Evolutionary conservation across 2,888 invertebrate species (phyloP).

Genomic region (Rotaria magnacalcarata): DNA sequence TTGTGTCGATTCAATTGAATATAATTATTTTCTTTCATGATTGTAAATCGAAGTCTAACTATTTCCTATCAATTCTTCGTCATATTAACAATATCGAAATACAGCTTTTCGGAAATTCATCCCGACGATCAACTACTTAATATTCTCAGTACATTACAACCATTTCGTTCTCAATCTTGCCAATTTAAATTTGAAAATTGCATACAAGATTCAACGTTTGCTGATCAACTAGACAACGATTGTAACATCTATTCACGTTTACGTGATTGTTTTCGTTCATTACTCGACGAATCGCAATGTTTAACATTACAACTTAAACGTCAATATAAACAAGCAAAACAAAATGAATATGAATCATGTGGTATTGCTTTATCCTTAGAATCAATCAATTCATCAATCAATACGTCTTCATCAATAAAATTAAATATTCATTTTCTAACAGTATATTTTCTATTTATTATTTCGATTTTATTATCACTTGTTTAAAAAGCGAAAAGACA

Average conservation of each 20-base stretch:
- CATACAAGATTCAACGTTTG: not conserved
- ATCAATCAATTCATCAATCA: not conserved
- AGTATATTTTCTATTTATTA: not conserved
- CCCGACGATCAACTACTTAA: not conserved
- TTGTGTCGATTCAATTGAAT: not conserved
- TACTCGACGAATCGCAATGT: conserved; percentile 2
- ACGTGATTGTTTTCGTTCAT: conserved; percentile 19
- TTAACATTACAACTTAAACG: conserved; percentile 28
- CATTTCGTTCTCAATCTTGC: conserved; percentile 13
- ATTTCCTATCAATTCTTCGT: not conserved
- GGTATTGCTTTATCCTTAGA: not conserved
- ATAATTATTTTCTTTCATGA: not conserved
- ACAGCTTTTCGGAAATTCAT: not conserved
- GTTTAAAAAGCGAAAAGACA: not conserved
- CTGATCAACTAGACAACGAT: conserved; percentile 22
- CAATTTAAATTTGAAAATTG: conserved; percentile 36
- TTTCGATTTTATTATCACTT: not conserved
- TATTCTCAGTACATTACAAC: not conserved
- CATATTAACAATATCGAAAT: not conserved
- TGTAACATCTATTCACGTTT: conserved; percentile 33
- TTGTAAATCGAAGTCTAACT: not conserved
- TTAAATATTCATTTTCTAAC: not conserved
- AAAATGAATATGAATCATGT: conserved; percentile 15
- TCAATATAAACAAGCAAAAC: conserved; percentile 2
- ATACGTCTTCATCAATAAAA: not conserved